These are phyloP conservation scores for Helicorthomorpha holstii DNA, from an alignment of 1,140 invertebrate species.

Conservation along the genomic window DNA sequence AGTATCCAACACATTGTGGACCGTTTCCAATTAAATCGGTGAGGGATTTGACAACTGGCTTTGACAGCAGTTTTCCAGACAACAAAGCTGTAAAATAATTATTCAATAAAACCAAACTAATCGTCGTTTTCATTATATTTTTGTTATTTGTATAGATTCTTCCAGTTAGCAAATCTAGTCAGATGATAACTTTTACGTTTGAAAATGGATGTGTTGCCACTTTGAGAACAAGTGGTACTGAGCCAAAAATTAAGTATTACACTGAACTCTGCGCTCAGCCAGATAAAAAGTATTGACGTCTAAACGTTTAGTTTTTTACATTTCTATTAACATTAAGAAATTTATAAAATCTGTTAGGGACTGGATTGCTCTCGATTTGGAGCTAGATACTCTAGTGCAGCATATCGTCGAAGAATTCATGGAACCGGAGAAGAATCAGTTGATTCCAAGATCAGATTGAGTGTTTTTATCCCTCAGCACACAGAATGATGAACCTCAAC, in stretches of 20 bases:
- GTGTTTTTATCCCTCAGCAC: no score
- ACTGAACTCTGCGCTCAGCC: slow-evolving; percentile 65
- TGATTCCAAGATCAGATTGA: slow-evolving; percentile 28
- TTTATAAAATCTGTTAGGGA: slow-evolving; percentile 37
- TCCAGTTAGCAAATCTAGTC: slow-evolving; percentile 54
- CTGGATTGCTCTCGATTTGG: slow-evolving; percentile 38
- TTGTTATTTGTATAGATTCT: slow-evolving; percentile 28
- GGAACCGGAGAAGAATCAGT: slow-evolving; percentile 53
- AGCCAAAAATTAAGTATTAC: slow-evolving; percentile 98
- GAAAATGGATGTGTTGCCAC: slow-evolving; percentile 70
- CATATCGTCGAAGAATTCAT: slow-evolving; percentile 61
- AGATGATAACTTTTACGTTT: slow-evolving; percentile 97
- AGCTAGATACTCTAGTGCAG: slow-evolving; percentile 55
- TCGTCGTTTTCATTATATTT: slow-evolving; percentile 6
- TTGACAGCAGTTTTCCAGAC: slow-evolving; percentile 54
- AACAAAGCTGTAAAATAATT: slow-evolving; percentile 40
- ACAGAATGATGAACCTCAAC: no score
- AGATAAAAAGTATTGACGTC: slow-evolving; percentile 35
- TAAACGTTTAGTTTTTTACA: background rate
- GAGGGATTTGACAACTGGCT: slow-evolving; percentile 77
- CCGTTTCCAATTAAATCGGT: slow-evolving; percentile 51
- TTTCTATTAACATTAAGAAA: background rate
- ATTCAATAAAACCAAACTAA: background rate
- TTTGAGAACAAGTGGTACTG: slow-evolving; percentile 90
- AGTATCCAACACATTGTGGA: slow-evolving; percentile 57